A percentile compares a stretch with the other conserved stretches of the same genome.
phyloP scores from a whole-genome alignment of 1,140 invertebrate genomes.

The Thaumetopoea pityocampa region DNA sequence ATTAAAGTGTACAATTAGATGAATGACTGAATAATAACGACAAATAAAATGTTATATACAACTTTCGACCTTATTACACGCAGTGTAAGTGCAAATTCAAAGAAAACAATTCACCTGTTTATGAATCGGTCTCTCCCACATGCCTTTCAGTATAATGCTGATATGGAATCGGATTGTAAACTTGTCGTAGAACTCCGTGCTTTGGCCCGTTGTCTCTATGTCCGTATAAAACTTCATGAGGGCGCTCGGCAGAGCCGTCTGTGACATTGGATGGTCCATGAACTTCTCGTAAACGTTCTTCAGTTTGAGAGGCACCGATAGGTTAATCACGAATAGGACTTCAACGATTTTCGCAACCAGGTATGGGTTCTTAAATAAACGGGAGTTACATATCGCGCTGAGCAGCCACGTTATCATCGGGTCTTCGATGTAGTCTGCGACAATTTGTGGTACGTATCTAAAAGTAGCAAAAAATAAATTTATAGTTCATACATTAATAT shows the following conservation, averaged over 20 bases:
- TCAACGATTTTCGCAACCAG: constrained; percentile 96
- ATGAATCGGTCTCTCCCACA: constrained; percentile 84
- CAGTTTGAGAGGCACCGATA: constrained; percentile 85
- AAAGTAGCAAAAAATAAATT: too few species aligned
- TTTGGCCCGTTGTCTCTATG: constrained; percentile 97
- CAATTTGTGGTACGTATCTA: constrained; percentile 86
- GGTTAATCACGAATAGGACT: constrained; percentile 94
- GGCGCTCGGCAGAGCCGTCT: constrained; percentile 87
- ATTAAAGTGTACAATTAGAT: too few species aligned
- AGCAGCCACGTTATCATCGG: constrained; percentile 92
- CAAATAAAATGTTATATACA: too few species aligned
- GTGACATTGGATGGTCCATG: constrained; percentile 91
- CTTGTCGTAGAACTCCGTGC: constrained; percentile 99
- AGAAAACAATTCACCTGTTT: constrained; percentile 57
- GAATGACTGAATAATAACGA: too few species aligned
- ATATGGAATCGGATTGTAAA: constrained; percentile 98
- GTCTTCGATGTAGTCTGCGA: constrained; percentile 87
- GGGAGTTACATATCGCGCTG: constrained; percentile 91
- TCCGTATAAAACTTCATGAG: constrained; percentile 99
- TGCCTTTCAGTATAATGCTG: constrained; percentile 95
- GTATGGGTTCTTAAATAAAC: constrained; percentile 96
- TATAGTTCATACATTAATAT: too few species aligned
- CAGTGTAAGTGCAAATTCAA: too few species aligned
- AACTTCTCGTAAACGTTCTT: constrained; percentile 75
- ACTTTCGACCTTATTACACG: too few species aligned